phyloP scores from a whole-genome alignment of 2,888 invertebrate species.

The Anorthoa munda region DNA sequence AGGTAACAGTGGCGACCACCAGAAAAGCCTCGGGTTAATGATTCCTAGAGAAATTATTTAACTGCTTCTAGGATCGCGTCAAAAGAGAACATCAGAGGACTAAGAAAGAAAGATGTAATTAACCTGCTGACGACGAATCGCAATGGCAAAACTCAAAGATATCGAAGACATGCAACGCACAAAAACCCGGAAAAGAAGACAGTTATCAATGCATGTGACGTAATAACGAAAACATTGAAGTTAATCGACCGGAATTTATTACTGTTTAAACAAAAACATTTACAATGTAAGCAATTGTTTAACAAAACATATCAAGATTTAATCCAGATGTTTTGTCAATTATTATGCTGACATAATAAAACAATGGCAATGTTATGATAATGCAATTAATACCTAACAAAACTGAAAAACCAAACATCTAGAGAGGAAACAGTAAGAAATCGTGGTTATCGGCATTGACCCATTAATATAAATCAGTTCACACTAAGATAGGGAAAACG shows the following conservation, averaged over 20 bases:
- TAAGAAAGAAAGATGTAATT: too few species aligned
- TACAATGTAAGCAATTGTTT: conserved; percentile 21
- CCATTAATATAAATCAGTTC: conserved; percentile 34
- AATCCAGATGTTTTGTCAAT: conserved; percentile 39
- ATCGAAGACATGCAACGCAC: background rate
- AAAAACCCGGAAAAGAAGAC: conserved; percentile 15
- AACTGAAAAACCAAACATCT: conserved; percentile 13
- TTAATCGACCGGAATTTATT: conserved; percentile 30
- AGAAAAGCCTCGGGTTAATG: background rate
- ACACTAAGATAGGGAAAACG: conserved; percentile 36
- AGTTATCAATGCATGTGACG: conserved; percentile 27
- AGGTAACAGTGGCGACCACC: background rate
- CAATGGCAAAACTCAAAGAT: background rate
- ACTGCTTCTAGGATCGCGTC: background rate
- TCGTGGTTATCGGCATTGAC: conserved; percentile 41
- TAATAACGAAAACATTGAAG: conserved; percentile 35
- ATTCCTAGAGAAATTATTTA: background rate
- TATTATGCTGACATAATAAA: conserved; percentile 10
- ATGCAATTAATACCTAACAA: conserved; percentile 11
- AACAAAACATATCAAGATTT: conserved; percentile 19
- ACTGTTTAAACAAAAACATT: conserved; percentile 26
- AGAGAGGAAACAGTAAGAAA: conserved; percentile 22
- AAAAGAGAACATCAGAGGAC: background rate
- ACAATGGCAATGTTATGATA: conserved; percentile 21
- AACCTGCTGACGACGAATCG: too few species aligned